Conservation (phyloP, 1,140 invertebrate genomes). For the Trachelipus rathkii region DNA sequence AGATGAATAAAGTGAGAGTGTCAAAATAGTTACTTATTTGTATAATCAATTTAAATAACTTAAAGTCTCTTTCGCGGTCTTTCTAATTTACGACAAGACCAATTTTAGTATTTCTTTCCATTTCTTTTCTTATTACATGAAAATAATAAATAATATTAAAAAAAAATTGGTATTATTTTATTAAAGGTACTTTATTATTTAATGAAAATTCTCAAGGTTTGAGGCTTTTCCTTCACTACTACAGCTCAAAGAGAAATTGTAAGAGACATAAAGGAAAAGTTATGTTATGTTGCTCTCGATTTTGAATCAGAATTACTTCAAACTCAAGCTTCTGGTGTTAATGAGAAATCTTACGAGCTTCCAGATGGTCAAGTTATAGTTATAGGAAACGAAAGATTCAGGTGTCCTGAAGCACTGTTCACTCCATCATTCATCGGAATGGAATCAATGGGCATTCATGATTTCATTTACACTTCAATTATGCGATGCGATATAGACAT, state of each 20-base stretch:
- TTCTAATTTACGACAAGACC: no score
- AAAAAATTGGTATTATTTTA: no score
- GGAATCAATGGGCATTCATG: constrained; percentile 75
- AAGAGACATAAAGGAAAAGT: constrained; percentile 85
- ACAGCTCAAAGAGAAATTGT: constrained; percentile 83
- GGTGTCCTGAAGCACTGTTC: constrained; percentile 60
- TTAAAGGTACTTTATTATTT: no score
- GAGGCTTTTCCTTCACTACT: constrained; percentile 55
- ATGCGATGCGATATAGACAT: constrained; percentile 58
- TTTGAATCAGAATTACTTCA: constrained; percentile 44
- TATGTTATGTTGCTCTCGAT: constrained; percentile 73
- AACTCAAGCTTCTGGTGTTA: constrained; percentile 51
- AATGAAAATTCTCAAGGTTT: no score
- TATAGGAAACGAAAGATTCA: no score
- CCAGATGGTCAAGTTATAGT: constrained; percentile 53
- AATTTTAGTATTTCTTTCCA: no score
- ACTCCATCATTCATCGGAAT: constrained; percentile 72
- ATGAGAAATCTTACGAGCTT: constrained; percentile 54
- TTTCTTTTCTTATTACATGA: no score
- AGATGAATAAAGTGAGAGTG: no score
- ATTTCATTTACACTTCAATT: constrained; percentile 67
- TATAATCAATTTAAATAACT: no score
- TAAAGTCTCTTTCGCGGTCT: no score
- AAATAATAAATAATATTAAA: no score
- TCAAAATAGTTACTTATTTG: no score